Conservation (phyloP, 2,113 vertebrate species). For the Mastomys coucha region DNA sequence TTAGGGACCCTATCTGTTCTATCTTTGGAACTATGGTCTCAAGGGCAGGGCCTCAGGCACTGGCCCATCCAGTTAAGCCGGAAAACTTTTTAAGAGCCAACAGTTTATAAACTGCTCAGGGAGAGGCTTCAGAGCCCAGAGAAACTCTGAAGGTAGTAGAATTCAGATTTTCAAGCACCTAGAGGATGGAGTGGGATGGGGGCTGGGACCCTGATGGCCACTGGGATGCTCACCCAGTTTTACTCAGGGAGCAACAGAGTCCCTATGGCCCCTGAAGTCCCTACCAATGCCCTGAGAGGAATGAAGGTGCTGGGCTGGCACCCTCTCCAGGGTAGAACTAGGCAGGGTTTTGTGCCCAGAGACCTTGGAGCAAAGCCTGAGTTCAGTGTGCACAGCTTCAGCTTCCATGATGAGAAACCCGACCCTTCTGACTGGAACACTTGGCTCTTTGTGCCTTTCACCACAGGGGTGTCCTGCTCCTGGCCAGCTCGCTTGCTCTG, state of each 20-base stretch:
- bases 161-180: neutral
- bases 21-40: neutral
- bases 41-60: neutral
- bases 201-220: too few species aligned
- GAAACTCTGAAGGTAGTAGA: neutral
- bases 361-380: slow-evolving; percentile 43
- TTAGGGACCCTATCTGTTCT: neutral
- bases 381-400: neutral
- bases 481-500: neutral
- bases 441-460: slow-evolving; percentile 51
- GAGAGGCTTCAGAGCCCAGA: neutral
- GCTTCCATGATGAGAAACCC: slow-evolving; percentile 46
- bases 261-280: neutral
- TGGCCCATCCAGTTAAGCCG: slow-evolving; percentile 16
- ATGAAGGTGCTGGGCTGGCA: neutral
- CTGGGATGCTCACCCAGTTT: neutral
- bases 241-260: neutral
- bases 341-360: slow-evolving; percentile 36
- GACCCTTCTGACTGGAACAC: slow-evolving; percentile 45
- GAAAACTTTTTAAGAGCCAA: slow-evolving; percentile 6
- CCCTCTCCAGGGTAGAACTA: slow-evolving; percentile 14
- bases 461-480: slow-evolving; percentile 1
- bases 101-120: neutral
- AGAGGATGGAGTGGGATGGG: neutral
- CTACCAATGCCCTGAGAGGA: neutral